These are phyloP conservation scores for Pseudorasbora parva DNA, from an alignment of 2,113 vertebrate genomes.

Conservation along the genomic window DNA sequence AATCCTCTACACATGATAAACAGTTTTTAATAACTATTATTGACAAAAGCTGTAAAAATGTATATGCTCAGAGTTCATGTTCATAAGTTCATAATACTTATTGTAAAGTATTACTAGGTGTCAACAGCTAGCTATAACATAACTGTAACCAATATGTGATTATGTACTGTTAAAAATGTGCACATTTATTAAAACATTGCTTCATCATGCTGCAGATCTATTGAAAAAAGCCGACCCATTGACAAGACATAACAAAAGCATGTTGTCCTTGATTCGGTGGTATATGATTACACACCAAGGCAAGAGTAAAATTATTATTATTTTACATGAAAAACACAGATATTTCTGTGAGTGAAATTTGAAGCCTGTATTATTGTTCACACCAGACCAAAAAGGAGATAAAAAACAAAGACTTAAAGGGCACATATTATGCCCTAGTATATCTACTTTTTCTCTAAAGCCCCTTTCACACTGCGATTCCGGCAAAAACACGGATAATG, in stretches of 20 bases:
- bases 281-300: background rate
- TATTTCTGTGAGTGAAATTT: background rate
- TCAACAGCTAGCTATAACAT: background rate
- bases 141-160: background rate
- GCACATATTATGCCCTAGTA: too few species aligned
- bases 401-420: too few species aligned
- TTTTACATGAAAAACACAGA: background rate
- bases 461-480: too few species aligned
- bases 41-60: too few species aligned
- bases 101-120: background rate
- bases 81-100: too few species aligned
- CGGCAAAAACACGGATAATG: too few species aligned
- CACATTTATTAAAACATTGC: background rate
- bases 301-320: background rate
- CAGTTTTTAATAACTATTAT: too few species aligned
- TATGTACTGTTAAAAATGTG: background rate
- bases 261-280: background rate
- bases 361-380: background rate
- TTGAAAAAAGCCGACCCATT: background rate
- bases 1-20: too few species aligned
- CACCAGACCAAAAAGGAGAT: background rate
- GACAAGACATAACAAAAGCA: background rate
- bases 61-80: too few species aligned
- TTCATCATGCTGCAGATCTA: background rate
- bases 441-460: too few species aligned